Evolutionary conservation across 2,888 invertebrate species (phyloP), one percentile per base, ranked within the genome.

Genomic region (Alitta virens): DNA sequence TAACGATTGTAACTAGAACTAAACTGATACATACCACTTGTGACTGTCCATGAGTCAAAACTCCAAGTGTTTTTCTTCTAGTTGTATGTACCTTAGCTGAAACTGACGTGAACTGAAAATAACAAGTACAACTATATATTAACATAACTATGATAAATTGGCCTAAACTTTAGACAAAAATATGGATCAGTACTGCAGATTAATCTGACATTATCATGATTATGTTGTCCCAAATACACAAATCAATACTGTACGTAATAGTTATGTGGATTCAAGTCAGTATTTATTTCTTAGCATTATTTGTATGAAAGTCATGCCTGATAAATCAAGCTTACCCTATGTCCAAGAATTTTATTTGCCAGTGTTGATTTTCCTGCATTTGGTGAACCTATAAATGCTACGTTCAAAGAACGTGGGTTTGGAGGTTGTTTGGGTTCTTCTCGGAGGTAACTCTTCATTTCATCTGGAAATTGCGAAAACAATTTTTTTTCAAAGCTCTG

Each of bases 281-380:
- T n/a, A n/a, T n/a, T n/a, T n/a, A n/a, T n/a, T n/a, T n/a, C n/a
- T n/a, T n/a, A n/a, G n/a, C n/a, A n/a, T n/a, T n/a, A n/a, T n/a
- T n/a, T n/a, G n/a, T n/a, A n/a, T n/a, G n/a, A n/a, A n/a, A n/a
- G n/a, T n/a, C n/a, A n/a, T n/a, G n/a, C n/a, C n/a, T n/a, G n/a
- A n/a, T n/a, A 51, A 21, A 21, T 9, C 14, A 52, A 14, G 40
- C 43, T 64, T 66, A 80, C 80, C 74, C 75, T 78, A 72, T 82
- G 80, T 38, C 90, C 88, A 59, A 92, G 86, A 25, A 98, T 85
- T 74, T 87, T 87, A 83, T 98, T 98, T 33, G 95, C 91, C 33
- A 98, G 85, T 0, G 96, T 95, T 78, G 97, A 97, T 82, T 98
- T 98, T 27, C 98, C 98, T 56, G 89, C 90, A 86, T 98, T 98